A percentile compares a stretch with the other conserved stretches of the same genome.
phyloP scores from a whole-genome alignment of 1,140 invertebrate genomes.

The Anadara kagoshimensis region DNA sequence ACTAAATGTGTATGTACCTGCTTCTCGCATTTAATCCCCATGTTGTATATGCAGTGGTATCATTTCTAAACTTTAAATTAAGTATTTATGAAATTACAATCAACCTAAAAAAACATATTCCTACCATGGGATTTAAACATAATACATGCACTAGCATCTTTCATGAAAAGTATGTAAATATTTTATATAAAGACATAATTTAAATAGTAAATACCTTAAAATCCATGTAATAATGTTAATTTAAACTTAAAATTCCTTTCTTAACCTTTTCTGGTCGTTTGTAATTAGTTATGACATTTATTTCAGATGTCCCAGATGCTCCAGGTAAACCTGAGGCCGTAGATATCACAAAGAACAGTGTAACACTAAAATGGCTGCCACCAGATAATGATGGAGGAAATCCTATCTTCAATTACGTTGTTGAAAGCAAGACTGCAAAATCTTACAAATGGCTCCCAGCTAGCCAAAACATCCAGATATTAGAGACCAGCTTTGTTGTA shows the following conservation, averaged over 20 bases:
- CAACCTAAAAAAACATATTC: too few species aligned
- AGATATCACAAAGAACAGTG: conserved; percentile 92
- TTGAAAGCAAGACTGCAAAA: conserved; percentile 92
- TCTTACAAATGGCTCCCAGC: conserved; percentile 76
- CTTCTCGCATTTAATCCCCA: too few species aligned
- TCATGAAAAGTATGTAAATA: too few species aligned
- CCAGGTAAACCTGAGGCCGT: conserved; percentile 82
- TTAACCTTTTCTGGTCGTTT: not conserved
- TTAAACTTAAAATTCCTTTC: not conserved
- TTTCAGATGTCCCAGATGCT: conserved; percentile 74
- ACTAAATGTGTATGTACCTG: too few species aligned
- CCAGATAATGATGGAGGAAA: conserved; percentile 93
- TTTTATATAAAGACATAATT: not conserved
- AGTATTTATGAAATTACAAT: too few species aligned
- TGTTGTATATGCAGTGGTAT: too few species aligned
- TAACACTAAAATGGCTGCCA: conserved; percentile 92
- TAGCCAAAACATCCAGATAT: conserved; percentile 81
- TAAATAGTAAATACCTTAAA: not conserved
- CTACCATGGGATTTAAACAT: too few species aligned
- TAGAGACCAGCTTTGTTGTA: conserved; percentile 62
- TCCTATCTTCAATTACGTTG: conserved; percentile 94
- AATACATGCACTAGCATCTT: too few species aligned
- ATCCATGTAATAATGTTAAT: not conserved
- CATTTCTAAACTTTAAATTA: too few species aligned
- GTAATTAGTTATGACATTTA: conserved; percentile 64